Evolutionary conservation across 1,140 invertebrate genomes (phyloP), one percentile per base, ranked within the genome.

Genomic region (Drosophila truncata): DNA sequence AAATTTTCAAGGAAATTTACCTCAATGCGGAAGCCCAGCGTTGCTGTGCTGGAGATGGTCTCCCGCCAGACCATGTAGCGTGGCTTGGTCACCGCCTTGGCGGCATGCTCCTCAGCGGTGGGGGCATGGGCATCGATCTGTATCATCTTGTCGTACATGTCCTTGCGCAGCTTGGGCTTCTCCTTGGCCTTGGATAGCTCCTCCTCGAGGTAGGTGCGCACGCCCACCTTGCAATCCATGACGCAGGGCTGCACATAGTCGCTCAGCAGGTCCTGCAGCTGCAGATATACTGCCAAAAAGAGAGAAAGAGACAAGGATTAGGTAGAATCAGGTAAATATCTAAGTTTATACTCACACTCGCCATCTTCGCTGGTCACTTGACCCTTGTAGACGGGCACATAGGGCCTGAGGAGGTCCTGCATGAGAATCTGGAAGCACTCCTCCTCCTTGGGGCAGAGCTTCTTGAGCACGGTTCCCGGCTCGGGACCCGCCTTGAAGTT

Each of bases 91-190:
- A 99, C 97, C 27, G 97, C 98, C 93, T 97, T 96, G 65, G 97
- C 93, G 60, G 95, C 94, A 76, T 97, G 96, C 93, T 99, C 98
- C 92, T 99, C 98, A 60, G 96, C 96, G 14, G 96, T 98, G 10
- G 98, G 98, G 7, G 98, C 98, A 71, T 94, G 94, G 23, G 96
- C 95, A 91, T 99, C 98, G 58, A 99, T 97, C 92, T 98, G 97
- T 64, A 98, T 96, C 98, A 99, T 99, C 94, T 99, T 99, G 78
- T 99, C 97, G 93, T 99, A 99, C 97, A 99, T 98, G 93, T 99
- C 98, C 95, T 97, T 97, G 94, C 97, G 95, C 73, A 99, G 93
- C 93, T 98, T 98, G 13, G 98, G 98, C 92, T 98, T 98, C 93
- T 98, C 97, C 93, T 98, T 97, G 4, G 98, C 98, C 94, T 98